Base-by-base conservation (phyloP, 2,888 invertebrate genomes). In the Platerodrilus igneus region DNA sequence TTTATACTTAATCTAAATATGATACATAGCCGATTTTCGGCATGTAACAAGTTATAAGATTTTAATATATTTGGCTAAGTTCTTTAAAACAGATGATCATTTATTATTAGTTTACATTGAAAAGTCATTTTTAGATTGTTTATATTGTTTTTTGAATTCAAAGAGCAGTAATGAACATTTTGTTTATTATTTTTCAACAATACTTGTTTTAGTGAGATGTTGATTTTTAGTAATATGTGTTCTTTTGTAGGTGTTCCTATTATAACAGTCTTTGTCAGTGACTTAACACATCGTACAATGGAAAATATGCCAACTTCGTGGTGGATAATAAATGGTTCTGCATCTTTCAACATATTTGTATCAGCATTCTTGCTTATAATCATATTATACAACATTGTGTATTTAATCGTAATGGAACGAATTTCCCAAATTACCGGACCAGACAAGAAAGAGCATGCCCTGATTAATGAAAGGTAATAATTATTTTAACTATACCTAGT, bases 321-420 rank as follows among this genome's bases (percentile, higher is more conserved):
- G 81, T 81, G 81, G 80, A 64, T 81, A 47, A 72, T 77, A 44
- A 69, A 70, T 34, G 72, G 71, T 14, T 73, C 74, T 13, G 67
- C 75, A 10, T 72, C 81, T 35, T 81, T 79, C 56, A 72, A 75
- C 46, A 79, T 83, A 52, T 83, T 81, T 60, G 72, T 78, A 16
- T 78, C 76, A 32, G 84, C 84, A 39, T 78, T 81, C 50, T 74
- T 76, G 17, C 73, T 86, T 40, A 78, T 87, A 56, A 71, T 81
- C 21, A 62, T 77, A 19, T 74, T 87, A 29, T 84, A 85, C 58
- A 67, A 79, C 25, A 75, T 83, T 33, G 72, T 87, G 35, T 81
- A 83, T 47, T 68, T 78, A 52, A 81, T 79, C 53, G 79, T 85
- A 15, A 74, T 81, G 42, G 71, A 75, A 50, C 73, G 81, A 42